A percentile compares a stretch with the other conserved stretches of the same genome.
These are phyloP conservation scores for Pan paniscus DNA, from an alignment of 2,113 vertebrate species.

Conservation along the genomic window DNA sequence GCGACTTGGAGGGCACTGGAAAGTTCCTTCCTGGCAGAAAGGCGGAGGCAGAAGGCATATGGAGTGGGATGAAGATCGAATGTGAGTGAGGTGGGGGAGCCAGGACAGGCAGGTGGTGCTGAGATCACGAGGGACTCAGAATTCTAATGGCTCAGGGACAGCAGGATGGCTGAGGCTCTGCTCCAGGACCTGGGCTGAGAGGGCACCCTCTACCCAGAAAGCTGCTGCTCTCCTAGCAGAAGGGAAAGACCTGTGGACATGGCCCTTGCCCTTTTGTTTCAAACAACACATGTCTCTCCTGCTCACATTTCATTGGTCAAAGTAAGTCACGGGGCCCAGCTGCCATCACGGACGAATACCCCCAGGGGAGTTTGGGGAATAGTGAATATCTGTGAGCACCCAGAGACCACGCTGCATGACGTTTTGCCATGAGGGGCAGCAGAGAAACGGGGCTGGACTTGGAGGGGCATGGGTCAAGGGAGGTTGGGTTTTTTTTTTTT, in stretches of 20 bases:
- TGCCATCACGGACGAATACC: background rate
- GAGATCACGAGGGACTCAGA: background rate
- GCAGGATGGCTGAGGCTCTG: background rate
- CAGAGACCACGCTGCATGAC: background rate
- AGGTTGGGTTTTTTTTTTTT: no score
- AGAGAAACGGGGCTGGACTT: background rate
- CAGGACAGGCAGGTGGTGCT: background rate
- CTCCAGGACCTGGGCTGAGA: background rate
- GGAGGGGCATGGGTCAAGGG: background rate
- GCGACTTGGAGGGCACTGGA: background rate
- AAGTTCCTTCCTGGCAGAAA: background rate
- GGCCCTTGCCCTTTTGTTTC: background rate
- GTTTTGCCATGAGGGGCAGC: background rate
- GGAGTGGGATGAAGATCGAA: background rate
- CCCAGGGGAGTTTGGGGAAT: background rate
- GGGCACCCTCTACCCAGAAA: background rate
- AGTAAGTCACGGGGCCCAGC: background rate
- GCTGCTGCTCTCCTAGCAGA: background rate
- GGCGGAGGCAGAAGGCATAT: background rate
- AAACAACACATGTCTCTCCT: background rate
- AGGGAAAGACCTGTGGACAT: background rate
- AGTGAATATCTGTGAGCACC: background rate
- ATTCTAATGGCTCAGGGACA: background rate
- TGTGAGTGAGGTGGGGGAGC: background rate
- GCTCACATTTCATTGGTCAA: background rate